Evolutionary conservation across 2,888 invertebrate genomes (phyloP).

Genomic region (Hyppa rectilinea): DNA sequence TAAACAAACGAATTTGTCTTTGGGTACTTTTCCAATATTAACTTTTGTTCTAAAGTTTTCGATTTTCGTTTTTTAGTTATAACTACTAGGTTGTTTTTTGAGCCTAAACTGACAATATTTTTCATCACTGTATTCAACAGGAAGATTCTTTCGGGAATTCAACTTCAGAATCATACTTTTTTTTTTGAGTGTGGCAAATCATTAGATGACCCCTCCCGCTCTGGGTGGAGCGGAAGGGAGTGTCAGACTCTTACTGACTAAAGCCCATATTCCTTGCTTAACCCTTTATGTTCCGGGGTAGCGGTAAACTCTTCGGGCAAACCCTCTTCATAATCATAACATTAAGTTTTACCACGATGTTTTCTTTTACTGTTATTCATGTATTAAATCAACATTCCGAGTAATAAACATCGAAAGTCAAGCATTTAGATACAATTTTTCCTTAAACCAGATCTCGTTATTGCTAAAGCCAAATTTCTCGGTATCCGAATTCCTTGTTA

Average conservation of each 20-base stretch:
- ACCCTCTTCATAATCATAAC: background rate
- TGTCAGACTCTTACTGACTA: no score
- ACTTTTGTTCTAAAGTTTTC: constrained; percentile 2
- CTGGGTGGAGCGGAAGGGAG: no score
- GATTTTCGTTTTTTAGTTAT: constrained; percentile 14
- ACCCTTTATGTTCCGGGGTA: no score
- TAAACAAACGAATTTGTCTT: constrained; percentile 60
- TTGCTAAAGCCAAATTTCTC: background rate
- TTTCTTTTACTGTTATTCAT: background rate
- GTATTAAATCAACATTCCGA: background rate
- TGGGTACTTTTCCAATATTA: constrained; percentile 41
- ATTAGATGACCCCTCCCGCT: no score
- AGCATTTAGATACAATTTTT: constrained; percentile 15
- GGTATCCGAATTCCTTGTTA: constrained; percentile 9
- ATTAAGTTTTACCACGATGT: background rate
- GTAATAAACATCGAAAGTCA: background rate
- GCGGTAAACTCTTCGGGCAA: no score
- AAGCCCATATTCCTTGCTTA: no score
- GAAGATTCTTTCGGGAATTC: no score
- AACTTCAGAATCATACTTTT: no score
- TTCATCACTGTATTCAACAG: background rate
- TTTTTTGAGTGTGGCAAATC: no score
- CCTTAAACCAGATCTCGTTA: constrained; percentile 20
- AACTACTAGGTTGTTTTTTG: background rate
- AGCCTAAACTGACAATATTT: background rate